Evolutionary conservation across 2,888 invertebrate genomes (phyloP).

Genomic region (Lamproptera curius): DNA sequence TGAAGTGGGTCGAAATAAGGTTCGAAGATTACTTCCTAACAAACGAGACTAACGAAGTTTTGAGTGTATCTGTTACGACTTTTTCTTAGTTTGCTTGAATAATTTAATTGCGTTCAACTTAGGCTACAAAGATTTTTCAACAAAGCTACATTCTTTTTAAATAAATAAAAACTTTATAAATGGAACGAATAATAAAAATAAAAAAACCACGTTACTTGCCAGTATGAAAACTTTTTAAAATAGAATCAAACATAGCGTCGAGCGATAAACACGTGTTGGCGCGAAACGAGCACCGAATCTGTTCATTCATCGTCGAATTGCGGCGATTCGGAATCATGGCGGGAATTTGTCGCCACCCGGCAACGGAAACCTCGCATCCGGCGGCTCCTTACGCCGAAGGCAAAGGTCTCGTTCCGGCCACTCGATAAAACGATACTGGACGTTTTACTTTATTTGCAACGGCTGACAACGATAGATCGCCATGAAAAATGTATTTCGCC

Average conservation of each 20-base stretch:
- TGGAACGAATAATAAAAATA: no score
- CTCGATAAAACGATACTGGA: slow-evolving; percentile 58
- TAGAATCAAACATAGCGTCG: no score
- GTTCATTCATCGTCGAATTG: slow-evolving; percentile 23
- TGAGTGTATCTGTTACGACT: background rate
- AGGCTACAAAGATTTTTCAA: no score
- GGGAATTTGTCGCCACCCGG: slow-evolving; percentile 40
- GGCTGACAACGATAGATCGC: slow-evolving; percentile 27
- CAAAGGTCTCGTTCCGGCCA: slow-evolving; percentile 42
- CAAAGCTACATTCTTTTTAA: no score
- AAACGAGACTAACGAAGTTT: slow-evolving; percentile 11
- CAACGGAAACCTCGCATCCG: slow-evolving; percentile 45
- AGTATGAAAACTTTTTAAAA: no score
- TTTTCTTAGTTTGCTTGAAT: slow-evolving; percentile 20
- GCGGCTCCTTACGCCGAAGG: slow-evolving; percentile 49
- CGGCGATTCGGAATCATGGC: slow-evolving; percentile 30
- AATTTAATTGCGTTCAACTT: slow-evolving; percentile 19
- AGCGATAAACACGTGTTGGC: no score
- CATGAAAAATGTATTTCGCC: slow-evolving; percentile 32
- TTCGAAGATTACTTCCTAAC: slow-evolving; percentile 15
- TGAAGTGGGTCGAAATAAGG: slow-evolving; percentile 9
- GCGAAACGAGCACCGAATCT: background rate
- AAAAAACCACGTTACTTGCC: no score
- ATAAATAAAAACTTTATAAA: no score
- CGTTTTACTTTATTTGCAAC: slow-evolving; percentile 52